phyloP scores from a whole-genome alignment of 2,797 vertebrate genomes.

The Rhinoraja longicauda region DNA sequence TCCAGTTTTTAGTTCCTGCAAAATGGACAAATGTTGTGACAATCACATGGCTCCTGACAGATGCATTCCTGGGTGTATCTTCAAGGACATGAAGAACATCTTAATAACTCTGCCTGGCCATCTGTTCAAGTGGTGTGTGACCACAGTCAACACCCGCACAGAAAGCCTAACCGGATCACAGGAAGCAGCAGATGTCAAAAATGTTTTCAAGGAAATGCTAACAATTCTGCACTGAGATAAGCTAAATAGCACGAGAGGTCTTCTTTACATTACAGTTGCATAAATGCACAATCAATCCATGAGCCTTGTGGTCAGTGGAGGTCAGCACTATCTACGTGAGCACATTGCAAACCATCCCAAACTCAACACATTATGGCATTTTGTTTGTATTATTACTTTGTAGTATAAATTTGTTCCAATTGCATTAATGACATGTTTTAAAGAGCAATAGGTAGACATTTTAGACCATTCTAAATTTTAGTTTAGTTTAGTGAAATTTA shows the following conservation, averaged over 20 bases:
- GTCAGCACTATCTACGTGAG: background rate
- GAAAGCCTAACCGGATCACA: background rate
- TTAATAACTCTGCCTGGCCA: conserved; percentile 4
- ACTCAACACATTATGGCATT: background rate
- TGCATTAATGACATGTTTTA: background rate
- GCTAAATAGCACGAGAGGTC: background rate
- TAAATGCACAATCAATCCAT: background rate
- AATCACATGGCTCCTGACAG: background rate
- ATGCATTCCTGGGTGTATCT: background rate
- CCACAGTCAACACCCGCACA: background rate
- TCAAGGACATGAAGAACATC: conserved; percentile 2
- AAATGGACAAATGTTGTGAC: too few relatives aligned
- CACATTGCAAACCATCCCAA: background rate
- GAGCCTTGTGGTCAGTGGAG: background rate
- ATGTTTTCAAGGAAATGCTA: conserved; percentile 5
- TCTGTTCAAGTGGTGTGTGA: background rate
- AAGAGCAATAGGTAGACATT: background rate
- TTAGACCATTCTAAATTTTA: background rate
- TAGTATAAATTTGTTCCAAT: background rate
- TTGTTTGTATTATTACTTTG: background rate
- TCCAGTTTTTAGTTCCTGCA: background rate
- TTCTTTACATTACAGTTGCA: background rate
- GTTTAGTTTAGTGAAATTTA: too few relatives aligned
- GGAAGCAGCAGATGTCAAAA: conserved; percentile 17
- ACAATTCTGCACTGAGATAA: background rate